These are phyloP conservation scores for Danionella dracula DNA, from an alignment of 2,797 vertebrate genomes.

Conservation along the genomic window DNA sequence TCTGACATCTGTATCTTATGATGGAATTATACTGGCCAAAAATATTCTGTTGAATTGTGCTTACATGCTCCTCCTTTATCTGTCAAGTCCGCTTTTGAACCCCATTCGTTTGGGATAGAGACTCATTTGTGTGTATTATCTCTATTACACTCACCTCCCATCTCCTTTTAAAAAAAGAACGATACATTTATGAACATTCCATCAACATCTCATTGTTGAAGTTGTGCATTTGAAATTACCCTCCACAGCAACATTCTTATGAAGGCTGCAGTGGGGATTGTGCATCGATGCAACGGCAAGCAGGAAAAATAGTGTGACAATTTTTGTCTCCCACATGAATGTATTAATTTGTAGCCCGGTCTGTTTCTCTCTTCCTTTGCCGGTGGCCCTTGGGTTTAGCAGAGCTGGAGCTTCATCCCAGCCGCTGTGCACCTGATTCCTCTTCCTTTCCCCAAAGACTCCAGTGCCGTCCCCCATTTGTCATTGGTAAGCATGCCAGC, in stretches of 20 bases:
- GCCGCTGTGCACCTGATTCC: slow-evolving; percentile 60
- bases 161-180: slow-evolving; percentile 1
- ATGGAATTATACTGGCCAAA: neutral
- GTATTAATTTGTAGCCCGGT: slow-evolving; percentile 57
- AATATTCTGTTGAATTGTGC: neutral
- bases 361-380: slow-evolving; percentile 55
- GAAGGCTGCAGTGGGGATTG: slow-evolving; percentile 52
- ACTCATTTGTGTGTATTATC: neutral
- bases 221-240: slow-evolving; percentile 45
- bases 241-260: slow-evolving; percentile 51
- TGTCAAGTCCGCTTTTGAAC: slow-evolving; percentile 5
- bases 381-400: slow-evolving; percentile 59
- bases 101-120: neutral
- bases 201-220: slow-evolving; percentile 12
- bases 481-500: slow-evolving; percentile 68
- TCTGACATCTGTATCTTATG: neutral
- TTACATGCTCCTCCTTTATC: neutral
- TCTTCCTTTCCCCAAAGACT: slow-evolving; percentile 59
- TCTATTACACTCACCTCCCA: neutral
- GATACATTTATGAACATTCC: slow-evolving; percentile 3
- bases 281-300: slow-evolving; percentile 58
- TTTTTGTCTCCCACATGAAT: slow-evolving; percentile 54
- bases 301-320: slow-evolving; percentile 56
- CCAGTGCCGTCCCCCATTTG: slow-evolving; percentile 60
- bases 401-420: slow-evolving; percentile 49